Conservation (phyloP, 2,888 invertebrate species). For the Drosophila limbata region DNA sequence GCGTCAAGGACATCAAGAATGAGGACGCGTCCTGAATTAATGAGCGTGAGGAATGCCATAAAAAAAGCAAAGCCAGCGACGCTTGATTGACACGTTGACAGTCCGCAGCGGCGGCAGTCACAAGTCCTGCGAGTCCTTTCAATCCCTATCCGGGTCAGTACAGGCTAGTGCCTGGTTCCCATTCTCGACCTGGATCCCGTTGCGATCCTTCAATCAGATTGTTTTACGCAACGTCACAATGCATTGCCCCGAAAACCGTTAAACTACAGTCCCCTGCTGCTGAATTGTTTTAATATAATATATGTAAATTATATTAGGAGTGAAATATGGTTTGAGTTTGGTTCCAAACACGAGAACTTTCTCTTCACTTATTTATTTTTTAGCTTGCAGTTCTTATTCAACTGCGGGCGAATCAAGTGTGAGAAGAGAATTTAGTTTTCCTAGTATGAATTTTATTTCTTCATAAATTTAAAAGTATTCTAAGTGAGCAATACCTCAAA, state of each 20-base stretch:
- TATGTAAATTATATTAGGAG: constrained; percentile 27
- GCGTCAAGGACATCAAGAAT: constrained; percentile 60
- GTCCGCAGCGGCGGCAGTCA: constrained; percentile 47
- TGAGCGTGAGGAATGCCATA: constrained; percentile 47
- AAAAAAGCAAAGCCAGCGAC: constrained; percentile 30
- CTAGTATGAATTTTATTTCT: background rate
- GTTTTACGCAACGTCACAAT: constrained; percentile 39
- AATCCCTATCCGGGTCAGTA: constrained; percentile 49
- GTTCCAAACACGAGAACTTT: background rate
- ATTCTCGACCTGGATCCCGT: constrained; percentile 67
- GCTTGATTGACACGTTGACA: constrained; percentile 84
- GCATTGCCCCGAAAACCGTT: constrained; percentile 9
- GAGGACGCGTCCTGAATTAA: constrained; percentile 65
- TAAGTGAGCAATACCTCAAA: background rate
- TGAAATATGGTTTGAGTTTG: constrained; percentile 21
- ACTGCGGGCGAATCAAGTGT: constrained; percentile 1
- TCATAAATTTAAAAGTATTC: background rate
- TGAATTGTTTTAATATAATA: constrained; percentile 58
- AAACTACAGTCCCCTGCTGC: constrained; percentile 51
- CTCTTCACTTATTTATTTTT: background rate
- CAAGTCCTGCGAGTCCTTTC: constrained; percentile 12
- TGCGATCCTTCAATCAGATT: constrained; percentile 77
- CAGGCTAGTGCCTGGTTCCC: constrained; percentile 16
- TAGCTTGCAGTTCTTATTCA: constrained; percentile 2
- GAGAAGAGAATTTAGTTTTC: background rate